These are phyloP conservation scores for Xiphophorus couchianus DNA, from an alignment of 2,113 vertebrate genomes.

Conservation along the genomic window DNA sequence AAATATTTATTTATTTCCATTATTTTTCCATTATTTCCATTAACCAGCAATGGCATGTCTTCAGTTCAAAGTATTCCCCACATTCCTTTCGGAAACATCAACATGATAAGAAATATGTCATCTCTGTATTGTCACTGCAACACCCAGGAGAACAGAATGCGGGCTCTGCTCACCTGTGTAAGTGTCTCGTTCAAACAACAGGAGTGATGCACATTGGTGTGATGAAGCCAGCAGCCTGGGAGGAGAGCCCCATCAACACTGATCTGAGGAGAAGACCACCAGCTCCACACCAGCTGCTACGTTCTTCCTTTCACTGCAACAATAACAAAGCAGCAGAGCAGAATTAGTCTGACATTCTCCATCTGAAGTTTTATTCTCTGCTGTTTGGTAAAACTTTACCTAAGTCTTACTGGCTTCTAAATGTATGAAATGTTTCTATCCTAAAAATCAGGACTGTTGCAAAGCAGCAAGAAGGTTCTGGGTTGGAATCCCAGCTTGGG, in stretches of 20 bases:
- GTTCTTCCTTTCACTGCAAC: constrained; percentile 87
- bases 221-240: constrained; percentile 92
- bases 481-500: too few relatives aligned
- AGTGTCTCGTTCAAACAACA: constrained; percentile 94
- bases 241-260: constrained; percentile 93
- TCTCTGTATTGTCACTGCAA: not conserved
- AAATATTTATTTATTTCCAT: too few relatives aligned
- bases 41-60: too few relatives aligned
- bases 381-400: too few relatives aligned
- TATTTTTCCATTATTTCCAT: too few relatives aligned
- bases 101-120: not conserved
- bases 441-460: too few relatives aligned
- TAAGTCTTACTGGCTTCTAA: too few relatives aligned
- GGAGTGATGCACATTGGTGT: constrained; percentile 86
- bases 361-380: too few relatives aligned
- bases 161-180: constrained; percentile 86
- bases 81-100: not conserved
- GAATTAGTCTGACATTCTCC: not conserved
- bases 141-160: not conserved
- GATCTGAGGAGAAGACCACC: constrained; percentile 88
- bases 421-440: too few relatives aligned
- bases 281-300: constrained; percentile 85
- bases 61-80: not conserved
- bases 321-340: constrained; percentile 1
- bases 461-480: too few relatives aligned